phyloP scores from a whole-genome alignment of 2,888 invertebrate species.

The Norana najaformis region DNA sequence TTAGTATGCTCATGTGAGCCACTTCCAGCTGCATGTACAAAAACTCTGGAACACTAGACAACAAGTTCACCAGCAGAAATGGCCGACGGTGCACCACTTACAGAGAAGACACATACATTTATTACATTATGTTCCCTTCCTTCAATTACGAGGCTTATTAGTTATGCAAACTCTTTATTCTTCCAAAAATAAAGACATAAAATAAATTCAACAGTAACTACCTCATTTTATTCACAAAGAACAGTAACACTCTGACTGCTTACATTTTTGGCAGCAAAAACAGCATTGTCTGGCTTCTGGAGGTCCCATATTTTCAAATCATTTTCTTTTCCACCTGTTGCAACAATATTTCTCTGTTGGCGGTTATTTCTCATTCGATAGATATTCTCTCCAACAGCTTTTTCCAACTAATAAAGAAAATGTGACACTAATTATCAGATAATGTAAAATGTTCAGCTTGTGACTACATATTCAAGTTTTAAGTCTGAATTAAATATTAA shows the following conservation, averaged over 20 bases:
- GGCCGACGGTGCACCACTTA: not conserved
- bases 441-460: not conserved
- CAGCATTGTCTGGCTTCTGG: slow-evolving; percentile 60
- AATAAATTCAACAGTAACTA: not conserved
- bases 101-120: not conserved
- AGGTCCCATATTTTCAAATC: slow-evolving; percentile 84
- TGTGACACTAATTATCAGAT: not conserved
- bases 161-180: not conserved
- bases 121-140: not conserved
- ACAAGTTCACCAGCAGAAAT: not conserved
- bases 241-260: slow-evolving; percentile 48
- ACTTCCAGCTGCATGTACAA: not conserved
- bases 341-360: slow-evolving; percentile 68
- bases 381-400: slow-evolving; percentile 68
- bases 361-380: slow-evolving; percentile 68
- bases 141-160: not conserved
- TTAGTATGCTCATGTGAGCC: too few relatives aligned
- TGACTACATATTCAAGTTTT: slow-evolving; percentile 5
- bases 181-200: slow-evolving; percentile 18
- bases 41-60: not conserved
- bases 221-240: not conserved
- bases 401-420: not conserved
- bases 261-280: slow-evolving; percentile 72
- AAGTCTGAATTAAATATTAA: not conserved
- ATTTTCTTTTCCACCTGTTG: slow-evolving; percentile 86